Conservation (phyloP, 2,113 vertebrate species). For the Scalopus aquaticus region DNA sequence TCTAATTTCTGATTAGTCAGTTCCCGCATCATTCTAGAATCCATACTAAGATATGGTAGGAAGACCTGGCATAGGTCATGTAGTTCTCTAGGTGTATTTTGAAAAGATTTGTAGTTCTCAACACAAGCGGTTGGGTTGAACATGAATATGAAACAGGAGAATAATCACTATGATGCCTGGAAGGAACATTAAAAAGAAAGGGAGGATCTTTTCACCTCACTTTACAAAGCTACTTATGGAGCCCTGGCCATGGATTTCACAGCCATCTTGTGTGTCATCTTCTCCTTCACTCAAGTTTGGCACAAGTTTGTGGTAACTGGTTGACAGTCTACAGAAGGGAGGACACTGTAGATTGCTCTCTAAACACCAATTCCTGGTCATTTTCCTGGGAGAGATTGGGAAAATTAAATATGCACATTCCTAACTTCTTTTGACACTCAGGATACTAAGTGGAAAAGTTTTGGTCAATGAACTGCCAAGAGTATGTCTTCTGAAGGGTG, state of each 20-base stretch:
- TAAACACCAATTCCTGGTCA: background rate
- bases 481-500: background rate
- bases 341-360: background rate
- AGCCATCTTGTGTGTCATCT: background rate
- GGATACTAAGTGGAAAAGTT: background rate
- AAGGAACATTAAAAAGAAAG: background rate
- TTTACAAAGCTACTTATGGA: background rate
- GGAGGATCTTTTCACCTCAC: background rate
- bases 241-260: background rate
- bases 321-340: background rate
- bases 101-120: background rate
- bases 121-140: background rate
- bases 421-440: background rate
- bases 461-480: background rate
- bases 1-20: background rate
- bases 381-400: background rate
- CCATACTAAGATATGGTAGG: background rate
- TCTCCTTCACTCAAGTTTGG: background rate
- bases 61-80: background rate
- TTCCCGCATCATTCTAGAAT: background rate
- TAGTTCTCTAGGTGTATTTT: background rate
- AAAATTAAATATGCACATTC: background rate
- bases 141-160: background rate
- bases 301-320: background rate
- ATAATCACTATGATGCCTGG: background rate